Percentiles rank a stretch among this genome's conserved stretches.
phyloP scores from a whole-genome alignment of 2,797 vertebrate species.

The Brachyalestes nurse region DNA sequence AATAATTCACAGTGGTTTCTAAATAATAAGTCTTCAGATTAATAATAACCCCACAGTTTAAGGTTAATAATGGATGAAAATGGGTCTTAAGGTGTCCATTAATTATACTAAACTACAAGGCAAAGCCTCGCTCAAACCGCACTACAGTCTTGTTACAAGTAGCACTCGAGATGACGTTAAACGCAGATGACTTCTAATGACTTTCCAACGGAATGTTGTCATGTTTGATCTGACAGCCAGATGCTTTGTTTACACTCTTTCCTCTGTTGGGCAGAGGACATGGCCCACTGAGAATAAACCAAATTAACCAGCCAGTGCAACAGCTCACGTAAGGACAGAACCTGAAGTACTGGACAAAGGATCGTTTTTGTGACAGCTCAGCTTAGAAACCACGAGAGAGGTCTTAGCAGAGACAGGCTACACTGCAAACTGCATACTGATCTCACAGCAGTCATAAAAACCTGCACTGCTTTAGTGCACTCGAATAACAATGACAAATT shows the following conservation, averaged over 20 bases:
- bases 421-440: conserved; percentile 29
- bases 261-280: neutral
- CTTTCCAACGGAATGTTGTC: conserved; percentile 4
- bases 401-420: neutral
- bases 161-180: conserved; percentile 19
- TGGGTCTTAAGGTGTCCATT: neutral
- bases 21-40: neutral
- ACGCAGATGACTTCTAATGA: conserved; percentile 38
- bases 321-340: conserved; percentile 2
- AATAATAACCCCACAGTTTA: neutral
- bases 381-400: conserved; percentile 9
- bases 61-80: neutral
- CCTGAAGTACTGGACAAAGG: neutral
- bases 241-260: conserved; percentile 28
- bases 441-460: neutral
- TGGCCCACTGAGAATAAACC: conserved; percentile 3
- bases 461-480: neutral
- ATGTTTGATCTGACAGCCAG: conserved; percentile 19
- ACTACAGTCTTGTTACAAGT: conserved; percentile 17
- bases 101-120: neutral
- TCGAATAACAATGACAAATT: neutral
- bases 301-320: conserved; percentile 3
- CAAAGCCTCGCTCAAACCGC: conserved; percentile 1
- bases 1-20: neutral
- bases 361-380: neutral